These are phyloP conservation scores for Eonycteris spelaea DNA, from an alignment of 2,113 vertebrate species.

Conservation along the genomic window DNA sequence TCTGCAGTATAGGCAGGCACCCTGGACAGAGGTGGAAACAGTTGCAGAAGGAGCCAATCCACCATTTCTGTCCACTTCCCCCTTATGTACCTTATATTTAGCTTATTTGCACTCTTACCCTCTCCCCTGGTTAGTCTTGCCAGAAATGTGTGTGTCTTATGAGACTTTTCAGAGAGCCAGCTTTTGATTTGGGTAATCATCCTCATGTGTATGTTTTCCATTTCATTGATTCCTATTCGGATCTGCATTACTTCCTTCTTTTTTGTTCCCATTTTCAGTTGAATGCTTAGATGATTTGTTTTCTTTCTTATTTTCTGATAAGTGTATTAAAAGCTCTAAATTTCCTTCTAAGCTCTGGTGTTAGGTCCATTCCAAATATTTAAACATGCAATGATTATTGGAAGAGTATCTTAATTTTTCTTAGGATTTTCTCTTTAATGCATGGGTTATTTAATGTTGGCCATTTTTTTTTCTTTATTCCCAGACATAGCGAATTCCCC, in stretches of 20 bases:
- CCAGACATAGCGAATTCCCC: neutral
- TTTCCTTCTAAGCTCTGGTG: too few species aligned
- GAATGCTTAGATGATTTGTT: neutral
- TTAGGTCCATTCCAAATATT: neutral
- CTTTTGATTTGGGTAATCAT: neutral
- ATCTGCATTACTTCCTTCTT: neutral
- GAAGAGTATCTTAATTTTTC: neutral
- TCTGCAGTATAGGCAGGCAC: accelerated
- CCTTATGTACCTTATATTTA: too few species aligned
- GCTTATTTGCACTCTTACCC: neutral
- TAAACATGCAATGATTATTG: too few species aligned
- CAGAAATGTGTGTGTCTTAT: neutral
- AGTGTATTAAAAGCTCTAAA: neutral
- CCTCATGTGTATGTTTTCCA: neutral
- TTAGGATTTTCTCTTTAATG: neutral
- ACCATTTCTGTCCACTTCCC: neutral
- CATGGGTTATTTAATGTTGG: too few species aligned
- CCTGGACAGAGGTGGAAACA: neutral
- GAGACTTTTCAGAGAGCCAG: neutral
- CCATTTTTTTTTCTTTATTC: too few species aligned
- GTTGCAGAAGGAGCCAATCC: too few species aligned
- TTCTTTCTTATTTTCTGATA: neutral
- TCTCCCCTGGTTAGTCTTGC: neutral
- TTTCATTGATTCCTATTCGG: neutral
- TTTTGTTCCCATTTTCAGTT: neutral